A percentile compares a stretch with the other conserved stretches of the same genome.
Evolutionary conservation across 2,113 vertebrate species (phyloP).

Genomic region (Actinemys pallida): DNA sequence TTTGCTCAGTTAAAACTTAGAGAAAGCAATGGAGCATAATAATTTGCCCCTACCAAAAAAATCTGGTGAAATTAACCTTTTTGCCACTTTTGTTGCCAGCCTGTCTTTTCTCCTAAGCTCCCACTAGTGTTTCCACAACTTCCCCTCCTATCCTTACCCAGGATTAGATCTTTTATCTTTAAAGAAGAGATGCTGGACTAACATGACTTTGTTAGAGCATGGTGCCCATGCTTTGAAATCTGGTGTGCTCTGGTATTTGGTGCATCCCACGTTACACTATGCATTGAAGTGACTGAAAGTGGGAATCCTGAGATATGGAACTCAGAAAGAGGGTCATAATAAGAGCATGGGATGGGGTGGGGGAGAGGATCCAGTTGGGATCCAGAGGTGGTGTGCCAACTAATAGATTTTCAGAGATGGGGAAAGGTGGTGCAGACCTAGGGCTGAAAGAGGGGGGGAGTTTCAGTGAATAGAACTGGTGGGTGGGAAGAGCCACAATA

Average conservation of each 20-base stretch:
- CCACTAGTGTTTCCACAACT: not conserved
- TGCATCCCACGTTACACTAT: not conserved
- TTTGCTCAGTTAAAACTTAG: constrained; percentile 1
- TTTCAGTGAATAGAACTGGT: not conserved
- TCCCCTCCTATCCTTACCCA: not conserved
- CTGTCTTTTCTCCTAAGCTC: not conserved
- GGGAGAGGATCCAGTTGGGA: not conserved
- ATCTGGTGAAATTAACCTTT: constrained; percentile 12
- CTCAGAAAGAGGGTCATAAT: not conserved
- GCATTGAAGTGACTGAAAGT: not conserved
- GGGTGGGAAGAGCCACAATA: not conserved
- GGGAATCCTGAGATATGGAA: not conserved
- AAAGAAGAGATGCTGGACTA: not conserved
- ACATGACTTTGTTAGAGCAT: not conserved
- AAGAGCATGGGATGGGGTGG: not conserved
- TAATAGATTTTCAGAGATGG: not conserved
- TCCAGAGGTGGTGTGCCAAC: not conserved
- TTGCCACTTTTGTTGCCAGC: not conserved
- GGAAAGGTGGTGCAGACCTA: not conserved
- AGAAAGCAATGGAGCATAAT: constrained; percentile 10
- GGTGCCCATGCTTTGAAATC: not conserved
- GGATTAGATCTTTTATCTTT: not conserved
- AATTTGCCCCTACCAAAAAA: constrained; percentile 25
- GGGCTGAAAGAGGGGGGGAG: not conserved
- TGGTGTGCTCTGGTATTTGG: not conserved